Conservation (phyloP, 2,113 vertebrate species). For the Hyla sarda region DNA sequence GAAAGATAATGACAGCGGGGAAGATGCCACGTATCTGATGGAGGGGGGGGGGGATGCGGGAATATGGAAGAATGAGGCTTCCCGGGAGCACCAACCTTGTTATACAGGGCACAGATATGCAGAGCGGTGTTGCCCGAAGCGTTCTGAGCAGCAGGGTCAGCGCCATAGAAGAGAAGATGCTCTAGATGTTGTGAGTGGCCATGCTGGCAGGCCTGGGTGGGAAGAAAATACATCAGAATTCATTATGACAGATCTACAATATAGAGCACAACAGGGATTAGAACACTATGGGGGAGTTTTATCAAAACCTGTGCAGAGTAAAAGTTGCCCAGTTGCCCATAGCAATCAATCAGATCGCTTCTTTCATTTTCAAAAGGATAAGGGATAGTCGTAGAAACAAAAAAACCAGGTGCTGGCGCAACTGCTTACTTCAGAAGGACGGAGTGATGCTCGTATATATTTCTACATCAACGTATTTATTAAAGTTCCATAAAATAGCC, state of each 20-base stretch:
- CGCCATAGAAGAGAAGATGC: constrained; percentile 90
- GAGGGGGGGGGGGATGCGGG: no score
- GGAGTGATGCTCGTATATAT: no score
- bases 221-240: background rate
- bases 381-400: no score
- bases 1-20: background rate
- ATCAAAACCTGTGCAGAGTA: no score
- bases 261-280: background rate
- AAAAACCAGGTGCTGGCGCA: no score
- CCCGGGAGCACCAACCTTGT: constrained; percentile 77
- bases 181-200: constrained; percentile 91
- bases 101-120: constrained; percentile 93
- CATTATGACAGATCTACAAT: background rate
- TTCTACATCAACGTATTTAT: no score
- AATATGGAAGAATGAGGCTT: background rate
- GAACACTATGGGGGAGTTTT: background rate
- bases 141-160: constrained; percentile 86
- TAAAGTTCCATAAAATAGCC: no score
- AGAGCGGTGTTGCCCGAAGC: constrained; percentile 93
- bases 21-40: background rate
- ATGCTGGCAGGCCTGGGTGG: constrained; percentile 77
- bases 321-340: no score
- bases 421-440: no score
- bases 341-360: no score
- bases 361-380: no score